phyloP scores from a whole-genome alignment of 2,797 vertebrate species.

The Ctenopoma multispine region DNA sequence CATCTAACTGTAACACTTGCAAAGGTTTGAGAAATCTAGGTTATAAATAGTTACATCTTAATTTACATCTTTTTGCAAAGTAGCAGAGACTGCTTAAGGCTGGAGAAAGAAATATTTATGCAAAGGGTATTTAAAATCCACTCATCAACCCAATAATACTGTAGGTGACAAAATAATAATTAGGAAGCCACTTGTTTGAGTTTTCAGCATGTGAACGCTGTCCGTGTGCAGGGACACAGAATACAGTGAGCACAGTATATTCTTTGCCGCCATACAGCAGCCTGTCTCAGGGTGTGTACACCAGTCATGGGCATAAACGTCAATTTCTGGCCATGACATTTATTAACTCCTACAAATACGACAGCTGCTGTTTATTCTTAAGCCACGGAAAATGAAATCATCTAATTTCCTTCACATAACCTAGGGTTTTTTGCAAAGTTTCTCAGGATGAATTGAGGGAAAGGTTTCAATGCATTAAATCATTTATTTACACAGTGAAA shows the following conservation, averaged over 20 bases:
- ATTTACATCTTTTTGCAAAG: not conserved
- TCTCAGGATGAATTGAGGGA: conserved; percentile 76
- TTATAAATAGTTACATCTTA: not conserved
- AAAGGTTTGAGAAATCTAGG: not conserved
- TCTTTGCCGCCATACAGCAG: conserved; percentile 39
- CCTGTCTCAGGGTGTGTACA: conserved; percentile 69
- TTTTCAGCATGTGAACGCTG: conserved; percentile 19
- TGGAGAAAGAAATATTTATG: not conserved
- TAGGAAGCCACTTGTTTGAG: conserved; percentile 45
- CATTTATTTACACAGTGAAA: conserved; percentile 83
- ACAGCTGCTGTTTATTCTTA: conserved; percentile 68
- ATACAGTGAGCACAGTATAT: conserved; percentile 67
- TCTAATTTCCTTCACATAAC: conserved; percentile 77
- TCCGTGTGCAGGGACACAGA: conserved; percentile 26
- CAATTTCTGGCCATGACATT: conserved; percentile 79
- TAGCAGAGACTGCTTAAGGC: not conserved
- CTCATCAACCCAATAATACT: not conserved
- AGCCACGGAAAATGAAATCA: conserved; percentile 82
- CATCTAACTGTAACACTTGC: not conserved
- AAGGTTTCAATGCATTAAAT: conserved; percentile 79
- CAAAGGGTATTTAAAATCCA: conserved; percentile 1
- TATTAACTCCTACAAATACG: conserved; percentile 79
- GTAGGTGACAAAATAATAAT: conserved; percentile 36
- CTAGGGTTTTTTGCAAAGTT: conserved; percentile 61
- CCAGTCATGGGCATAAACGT: conserved; percentile 77